phyloP scores from a whole-genome alignment of 2,113 vertebrate genomes.

The Geococcyx californianus region DNA sequence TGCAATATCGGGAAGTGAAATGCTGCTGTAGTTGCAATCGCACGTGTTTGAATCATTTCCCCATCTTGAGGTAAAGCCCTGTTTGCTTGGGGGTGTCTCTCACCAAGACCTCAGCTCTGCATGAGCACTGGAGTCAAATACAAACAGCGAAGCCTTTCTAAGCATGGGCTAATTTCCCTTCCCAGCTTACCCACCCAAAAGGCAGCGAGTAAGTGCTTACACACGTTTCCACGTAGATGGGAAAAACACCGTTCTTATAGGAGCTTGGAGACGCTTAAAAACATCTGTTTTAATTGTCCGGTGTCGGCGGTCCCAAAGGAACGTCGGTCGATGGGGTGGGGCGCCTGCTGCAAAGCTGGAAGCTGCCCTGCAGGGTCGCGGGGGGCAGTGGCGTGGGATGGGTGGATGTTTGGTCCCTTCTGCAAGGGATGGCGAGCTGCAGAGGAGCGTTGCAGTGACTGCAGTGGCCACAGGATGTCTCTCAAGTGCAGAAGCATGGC shows the following conservation, averaged over 20 bases:
- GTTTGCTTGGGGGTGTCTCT: not conserved
- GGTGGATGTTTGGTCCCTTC: not conserved
- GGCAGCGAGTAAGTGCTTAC: not conserved
- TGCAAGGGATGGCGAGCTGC: not conserved
- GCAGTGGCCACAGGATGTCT: constrained; percentile 47
- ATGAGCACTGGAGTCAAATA: rapidly evolving
- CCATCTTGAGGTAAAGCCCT: not conserved
- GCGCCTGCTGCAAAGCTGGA: too few species aligned
- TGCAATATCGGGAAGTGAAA: not conserved
- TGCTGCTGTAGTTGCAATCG: not conserved
- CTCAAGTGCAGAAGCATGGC: constrained; percentile 16
- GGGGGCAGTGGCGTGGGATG: not conserved
- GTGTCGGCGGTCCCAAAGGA: not conserved
- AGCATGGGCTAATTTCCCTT: not conserved
- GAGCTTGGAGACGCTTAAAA: not conserved
- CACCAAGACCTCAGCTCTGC: rapidly evolving
- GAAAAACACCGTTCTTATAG: not conserved
- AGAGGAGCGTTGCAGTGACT: not conserved
- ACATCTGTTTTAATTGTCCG: rapidly evolving
- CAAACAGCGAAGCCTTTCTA: not conserved
- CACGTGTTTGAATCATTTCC: not conserved
- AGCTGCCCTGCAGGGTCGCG: not conserved
- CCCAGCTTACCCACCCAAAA: not conserved
- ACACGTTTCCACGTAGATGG: rapidly evolving
- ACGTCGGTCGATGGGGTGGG: not conserved